phyloP scores from a whole-genome alignment of 2,113 vertebrate species.

The Alectura lathami region DNA sequence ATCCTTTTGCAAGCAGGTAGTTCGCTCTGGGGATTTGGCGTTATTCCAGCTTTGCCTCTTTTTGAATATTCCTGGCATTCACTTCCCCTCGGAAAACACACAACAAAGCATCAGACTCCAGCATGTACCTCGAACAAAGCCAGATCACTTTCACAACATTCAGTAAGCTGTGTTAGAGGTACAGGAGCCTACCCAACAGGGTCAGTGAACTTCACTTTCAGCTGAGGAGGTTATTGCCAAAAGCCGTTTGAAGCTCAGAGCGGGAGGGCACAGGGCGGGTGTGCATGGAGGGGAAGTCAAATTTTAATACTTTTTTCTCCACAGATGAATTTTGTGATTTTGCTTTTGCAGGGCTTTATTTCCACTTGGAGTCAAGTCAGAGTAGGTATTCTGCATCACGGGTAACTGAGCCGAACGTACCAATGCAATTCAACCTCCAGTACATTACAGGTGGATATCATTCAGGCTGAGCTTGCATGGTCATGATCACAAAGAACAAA shows the following conservation, averaged over 20 bases:
- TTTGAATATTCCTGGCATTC: neutral
- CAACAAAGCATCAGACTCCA: neutral
- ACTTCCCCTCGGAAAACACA: neutral
- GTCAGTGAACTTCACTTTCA: neutral
- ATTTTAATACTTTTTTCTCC: neutral
- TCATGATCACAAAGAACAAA: slow-evolving; percentile 17
- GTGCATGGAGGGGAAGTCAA: neutral
- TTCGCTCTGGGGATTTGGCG: neutral
- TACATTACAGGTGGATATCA: neutral
- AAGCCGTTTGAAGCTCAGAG: neutral
- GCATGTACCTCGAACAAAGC: neutral
- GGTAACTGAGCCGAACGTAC: neutral
- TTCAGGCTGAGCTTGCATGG: neutral
- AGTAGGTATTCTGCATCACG: neutral
- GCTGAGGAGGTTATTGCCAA: neutral
- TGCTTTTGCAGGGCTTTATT: accelerated
- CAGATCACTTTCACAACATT: neutral
- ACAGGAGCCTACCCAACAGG: neutral
- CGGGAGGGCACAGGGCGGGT: neutral
- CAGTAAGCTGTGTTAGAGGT: neutral
- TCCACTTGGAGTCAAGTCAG: neutral
- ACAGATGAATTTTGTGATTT: neutral
- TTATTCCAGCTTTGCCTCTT: neutral
- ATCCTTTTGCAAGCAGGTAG: neutral
- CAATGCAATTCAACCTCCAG: neutral